Evolutionary conservation across 2,113 vertebrate genomes (phyloP), one percentile per base, ranked within the genome.

Genomic region (Gobius niger): DNA sequence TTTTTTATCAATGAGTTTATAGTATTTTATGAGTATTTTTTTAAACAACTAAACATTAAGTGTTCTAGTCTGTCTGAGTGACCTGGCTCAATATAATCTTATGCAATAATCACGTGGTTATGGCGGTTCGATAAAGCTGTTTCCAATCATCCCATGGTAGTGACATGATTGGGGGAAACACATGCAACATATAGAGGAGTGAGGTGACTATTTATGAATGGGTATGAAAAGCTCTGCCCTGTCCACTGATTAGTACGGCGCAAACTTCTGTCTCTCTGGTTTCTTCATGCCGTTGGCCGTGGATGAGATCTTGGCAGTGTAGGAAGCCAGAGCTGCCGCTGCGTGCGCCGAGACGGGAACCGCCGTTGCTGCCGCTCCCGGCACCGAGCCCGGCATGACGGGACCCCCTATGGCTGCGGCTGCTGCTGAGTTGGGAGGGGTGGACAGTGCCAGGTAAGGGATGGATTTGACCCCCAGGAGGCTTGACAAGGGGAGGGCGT

Each of bases 261-360:
- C 94, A 88, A 98, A 98, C 92, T 98, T 98, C 92, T 98, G 96
- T 77, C 96, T 92, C 79, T 98, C 96, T 0, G 95, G 92, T 87
- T 97, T 97, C 93, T 98, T 98, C 92, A 95, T 94, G 80, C 95
- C 95, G 0, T 96, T 97, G 90, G 94, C 93, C 0, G 95, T 93
- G 5, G 96, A 78, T 0, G 83, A 95, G 91, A 98, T 98, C 93
- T 98, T 97, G 88, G 95, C 94, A 42, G 95, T 98, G 92, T 98
- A 96, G 90, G 94, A 95, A 4, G 95, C 87, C 67, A 95, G 91
- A 61, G 94, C 90, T 1, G 92, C 91, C 15, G 94, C 94, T 18
- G 94, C 92, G 0, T 85, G 84, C 5, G 81, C 78, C 18, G 68
- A 68, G 0, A 81, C 73, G 0, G 69, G 84, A 42, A 93, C 87